phyloP scores from a whole-genome alignment of 2,888 invertebrate genomes.

The Lasioglossum morio region DNA sequence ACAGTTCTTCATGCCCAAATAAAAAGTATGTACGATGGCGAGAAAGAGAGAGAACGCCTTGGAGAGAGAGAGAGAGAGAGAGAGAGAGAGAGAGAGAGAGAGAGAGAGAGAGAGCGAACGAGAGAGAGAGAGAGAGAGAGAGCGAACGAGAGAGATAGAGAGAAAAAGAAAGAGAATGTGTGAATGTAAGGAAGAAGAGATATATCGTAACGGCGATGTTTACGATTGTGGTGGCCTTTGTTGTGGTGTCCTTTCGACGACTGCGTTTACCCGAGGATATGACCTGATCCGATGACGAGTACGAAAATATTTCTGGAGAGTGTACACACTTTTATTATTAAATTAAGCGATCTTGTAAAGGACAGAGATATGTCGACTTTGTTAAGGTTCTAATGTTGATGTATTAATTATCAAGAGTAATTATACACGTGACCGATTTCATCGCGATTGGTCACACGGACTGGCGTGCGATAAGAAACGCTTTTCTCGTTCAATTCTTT shows the following conservation, averaged over 20 bases:
- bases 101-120: background rate
- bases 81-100: background rate
- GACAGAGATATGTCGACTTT: conserved; percentile 49
- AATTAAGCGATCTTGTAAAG: conserved; percentile 59
- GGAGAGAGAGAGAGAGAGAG: background rate
- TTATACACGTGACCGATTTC: conserved; percentile 35
- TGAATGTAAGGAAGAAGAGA: background rate
- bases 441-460: conserved; percentile 40
- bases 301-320: conserved; percentile 47
- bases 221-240: conserved; percentile 69
- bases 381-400: conserved; percentile 61
- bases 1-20: conserved; percentile 85
- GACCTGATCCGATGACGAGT: conserved; percentile 43
- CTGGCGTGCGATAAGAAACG: conserved; percentile 54
- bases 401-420: conserved; percentile 52
- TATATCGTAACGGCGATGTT: conserved; percentile 54
- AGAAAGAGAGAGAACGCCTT: background rate
- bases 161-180: background rate
- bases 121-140: background rate
- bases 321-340: conserved; percentile 57
- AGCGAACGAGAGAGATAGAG: background rate
- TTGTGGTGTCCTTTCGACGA: conserved; percentile 55
- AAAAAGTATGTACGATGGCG: conserved; percentile 60
- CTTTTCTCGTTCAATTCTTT: conserved; percentile 55
- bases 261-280: conserved; percentile 45